These are phyloP conservation scores for Ephialtes manifestator DNA, from an alignment of 2,888 invertebrate genomes.

Conservation along the genomic window DNA sequence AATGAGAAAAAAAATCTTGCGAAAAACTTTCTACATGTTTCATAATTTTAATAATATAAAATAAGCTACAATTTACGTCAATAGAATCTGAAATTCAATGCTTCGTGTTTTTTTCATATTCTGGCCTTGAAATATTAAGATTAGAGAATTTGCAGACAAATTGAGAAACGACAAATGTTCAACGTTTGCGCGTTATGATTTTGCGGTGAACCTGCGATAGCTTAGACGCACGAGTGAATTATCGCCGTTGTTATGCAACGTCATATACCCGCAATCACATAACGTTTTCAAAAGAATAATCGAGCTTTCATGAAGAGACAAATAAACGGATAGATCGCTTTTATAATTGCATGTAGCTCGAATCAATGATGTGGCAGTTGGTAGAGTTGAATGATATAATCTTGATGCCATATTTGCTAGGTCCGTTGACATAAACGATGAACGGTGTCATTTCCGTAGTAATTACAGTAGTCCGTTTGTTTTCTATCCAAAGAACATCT, in stretches of 20 bases:
- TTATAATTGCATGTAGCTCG: not conserved
- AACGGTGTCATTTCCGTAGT: not conserved
- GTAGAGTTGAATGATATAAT: not conserved
- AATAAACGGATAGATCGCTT: not conserved
- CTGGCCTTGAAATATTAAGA: not conserved
- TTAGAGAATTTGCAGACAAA: not conserved
- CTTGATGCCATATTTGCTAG: not conserved
- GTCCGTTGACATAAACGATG: not conserved
- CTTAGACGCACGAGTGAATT: not conserved
- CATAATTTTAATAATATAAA: too few species aligned
- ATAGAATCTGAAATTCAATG: not conserved
- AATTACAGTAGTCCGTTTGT: slow-evolving; percentile 6
- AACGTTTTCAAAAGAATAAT: not conserved
- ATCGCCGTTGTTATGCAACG: not conserved
- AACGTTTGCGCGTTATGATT: not conserved
- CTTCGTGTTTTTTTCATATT: not conserved
- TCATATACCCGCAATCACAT: not conserved
- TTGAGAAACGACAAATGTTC: not conserved
- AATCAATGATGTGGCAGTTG: slow-evolving; percentile 6
- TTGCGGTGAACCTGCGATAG: not conserved
- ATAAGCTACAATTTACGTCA: not conserved
- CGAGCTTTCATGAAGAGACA: slow-evolving; percentile 3
- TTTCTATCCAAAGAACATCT: not conserved
- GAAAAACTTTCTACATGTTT: too few species aligned
- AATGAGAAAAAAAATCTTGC: too few species aligned